Percentiles rank a stretch among this genome's conserved stretches.
Evolutionary conservation across 2,113 vertebrate species (phyloP).

Genomic region (Ammodytes marinus): DNA sequence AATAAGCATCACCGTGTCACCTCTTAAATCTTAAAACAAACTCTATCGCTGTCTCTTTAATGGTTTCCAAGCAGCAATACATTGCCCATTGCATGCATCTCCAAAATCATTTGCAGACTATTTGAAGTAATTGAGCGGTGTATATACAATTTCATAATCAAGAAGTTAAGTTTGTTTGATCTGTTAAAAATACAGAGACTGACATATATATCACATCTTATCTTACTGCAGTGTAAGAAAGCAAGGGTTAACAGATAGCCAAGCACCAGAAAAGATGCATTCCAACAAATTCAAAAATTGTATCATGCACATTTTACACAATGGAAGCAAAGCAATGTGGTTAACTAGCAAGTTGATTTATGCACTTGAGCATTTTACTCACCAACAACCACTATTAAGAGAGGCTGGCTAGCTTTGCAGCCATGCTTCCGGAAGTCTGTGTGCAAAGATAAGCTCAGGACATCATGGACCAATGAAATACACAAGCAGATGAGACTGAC

Average conservation of each 20-base stretch:
- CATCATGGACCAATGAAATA: background rate
- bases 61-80: background rate
- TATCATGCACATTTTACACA: constrained; percentile 25
- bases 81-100: background rate
- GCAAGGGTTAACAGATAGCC: background rate
- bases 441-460: background rate
- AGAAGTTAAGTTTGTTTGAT: background rate
- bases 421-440: background rate
- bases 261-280: background rate
- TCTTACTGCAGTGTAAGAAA: constrained; percentile 4
- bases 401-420: background rate
- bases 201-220: background rate
- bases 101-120: constrained; percentile 3
- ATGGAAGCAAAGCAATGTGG: background rate
- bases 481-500: background rate
- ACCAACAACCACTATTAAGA: background rate
- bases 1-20: constrained; percentile 37
- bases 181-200: constrained; percentile 3
- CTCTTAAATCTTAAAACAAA: constrained; percentile 36
- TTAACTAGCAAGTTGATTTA: background rate
- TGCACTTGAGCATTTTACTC: background rate
- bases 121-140: background rate
- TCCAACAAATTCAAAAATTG: background rate
- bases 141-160: background rate
- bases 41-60: constrained; percentile 35